Conservation (phyloP, 2,113 vertebrate species). For the Vanacampus margaritifer region DNA sequence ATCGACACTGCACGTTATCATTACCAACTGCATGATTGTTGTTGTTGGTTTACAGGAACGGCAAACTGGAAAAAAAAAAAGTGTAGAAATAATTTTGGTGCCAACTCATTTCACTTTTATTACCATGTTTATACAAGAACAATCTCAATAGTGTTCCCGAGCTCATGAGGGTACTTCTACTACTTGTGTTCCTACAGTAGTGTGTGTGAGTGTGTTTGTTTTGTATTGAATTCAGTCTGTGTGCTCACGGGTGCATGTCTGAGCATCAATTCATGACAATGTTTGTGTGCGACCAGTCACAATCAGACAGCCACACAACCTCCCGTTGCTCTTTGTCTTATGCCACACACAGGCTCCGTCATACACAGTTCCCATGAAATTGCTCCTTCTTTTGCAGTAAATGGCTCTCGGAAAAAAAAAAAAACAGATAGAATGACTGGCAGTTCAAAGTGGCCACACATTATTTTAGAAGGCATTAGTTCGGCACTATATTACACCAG, state of each 20-base stretch:
- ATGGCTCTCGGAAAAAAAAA: too few relatives aligned
- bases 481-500: too few relatives aligned
- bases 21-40: too few relatives aligned
- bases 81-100: too few relatives aligned
- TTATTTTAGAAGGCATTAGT: neutral
- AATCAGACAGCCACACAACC: conserved; percentile 25
- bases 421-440: conserved; percentile 39
- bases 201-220: conserved; percentile 9
- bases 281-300: conserved; percentile 10
- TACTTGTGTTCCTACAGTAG: neutral
- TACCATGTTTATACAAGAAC: conserved; percentile 24
- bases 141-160: conserved; percentile 52
- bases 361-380: conserved; percentile 70
- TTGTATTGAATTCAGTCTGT: conserved; percentile 13
- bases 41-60: too few relatives aligned
- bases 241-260: conserved; percentile 7
- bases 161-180: conserved; percentile 42
- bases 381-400: conserved; percentile 46
- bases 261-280: conserved; percentile 9
- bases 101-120: too few relatives aligned
- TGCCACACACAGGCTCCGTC: conserved; percentile 33
- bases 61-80: too few relatives aligned
- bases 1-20: neutral
- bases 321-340: conserved; percentile 30
- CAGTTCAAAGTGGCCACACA: conserved; percentile 37